Conservation (phyloP, 2,797 vertebrate species). For the Okamejei kenojei region DNA sequence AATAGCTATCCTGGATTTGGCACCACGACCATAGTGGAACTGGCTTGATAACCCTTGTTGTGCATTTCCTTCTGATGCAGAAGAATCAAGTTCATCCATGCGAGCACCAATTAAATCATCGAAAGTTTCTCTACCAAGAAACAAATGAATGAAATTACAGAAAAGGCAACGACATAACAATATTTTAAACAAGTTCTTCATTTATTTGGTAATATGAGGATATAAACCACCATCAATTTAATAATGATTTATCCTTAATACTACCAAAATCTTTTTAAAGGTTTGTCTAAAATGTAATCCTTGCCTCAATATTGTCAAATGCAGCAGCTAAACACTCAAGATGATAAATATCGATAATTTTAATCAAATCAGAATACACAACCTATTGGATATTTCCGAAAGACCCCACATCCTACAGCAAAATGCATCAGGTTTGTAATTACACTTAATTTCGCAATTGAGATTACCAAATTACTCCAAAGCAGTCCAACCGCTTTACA, state of each 20-base stretch:
- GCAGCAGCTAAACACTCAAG: neutral
- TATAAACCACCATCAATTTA: neutral
- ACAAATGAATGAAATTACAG: neutral
- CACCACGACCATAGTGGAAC: slow-evolving; percentile 36
- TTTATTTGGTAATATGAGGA: neutral
- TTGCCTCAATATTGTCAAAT: neutral
- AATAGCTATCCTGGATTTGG: slow-evolving; percentile 38
- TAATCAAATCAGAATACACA: neutral
- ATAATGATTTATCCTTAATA: neutral
- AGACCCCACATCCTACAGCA: neutral
- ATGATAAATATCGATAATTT: neutral
- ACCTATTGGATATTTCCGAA: neutral
- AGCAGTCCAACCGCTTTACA: neutral
- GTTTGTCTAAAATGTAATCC: neutral
- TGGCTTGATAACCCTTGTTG: slow-evolving; percentile 34
- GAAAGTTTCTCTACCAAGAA: slow-evolving; percentile 53
- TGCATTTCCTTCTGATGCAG: slow-evolving; percentile 31
- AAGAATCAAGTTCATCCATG: slow-evolving; percentile 50
- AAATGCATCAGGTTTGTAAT: neutral
- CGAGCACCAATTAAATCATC: slow-evolving; percentile 60
- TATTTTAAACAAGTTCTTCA: neutral
- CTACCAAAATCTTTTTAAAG: neutral
- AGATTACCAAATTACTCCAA: neutral
- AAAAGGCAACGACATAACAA: neutral
- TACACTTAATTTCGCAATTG: neutral